Conservation (phyloP, 2,888 invertebrate genomes). For the Drosophila tripunctata region DNA sequence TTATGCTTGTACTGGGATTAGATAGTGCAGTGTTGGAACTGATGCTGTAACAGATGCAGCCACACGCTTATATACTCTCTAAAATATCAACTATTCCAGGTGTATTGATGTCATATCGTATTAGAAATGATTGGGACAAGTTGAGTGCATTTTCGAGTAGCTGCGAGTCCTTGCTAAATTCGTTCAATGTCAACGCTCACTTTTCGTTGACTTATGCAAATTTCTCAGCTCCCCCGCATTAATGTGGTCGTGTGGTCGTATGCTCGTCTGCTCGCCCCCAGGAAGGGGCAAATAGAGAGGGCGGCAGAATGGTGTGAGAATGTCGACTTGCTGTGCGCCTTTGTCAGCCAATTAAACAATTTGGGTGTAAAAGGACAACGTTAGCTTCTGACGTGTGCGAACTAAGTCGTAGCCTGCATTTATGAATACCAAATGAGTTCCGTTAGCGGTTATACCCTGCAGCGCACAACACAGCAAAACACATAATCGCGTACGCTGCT, state of each 20-base stretch:
- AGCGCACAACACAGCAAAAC: neutral
- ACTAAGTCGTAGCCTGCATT: slow-evolving; percentile 59
- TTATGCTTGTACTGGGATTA: slow-evolving; percentile 28
- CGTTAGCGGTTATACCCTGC: slow-evolving; percentile 33
- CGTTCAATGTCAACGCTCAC: slow-evolving; percentile 72
- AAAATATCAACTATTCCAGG: slow-evolving; percentile 8
- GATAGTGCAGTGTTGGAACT: slow-evolving; percentile 43
- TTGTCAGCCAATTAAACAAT: slow-evolving; percentile 77
- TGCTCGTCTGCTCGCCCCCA: too few relatives aligned
- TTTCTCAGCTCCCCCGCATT: slow-evolving; percentile 23
- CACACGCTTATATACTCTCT: slow-evolving; percentile 47
- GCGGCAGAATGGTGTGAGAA: neutral
- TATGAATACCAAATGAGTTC: slow-evolving; percentile 76
- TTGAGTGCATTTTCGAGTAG: slow-evolving; percentile 70
- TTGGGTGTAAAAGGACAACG: slow-evolving; percentile 60
- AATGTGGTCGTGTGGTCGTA: neutral
- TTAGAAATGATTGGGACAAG: slow-evolving; percentile 64
- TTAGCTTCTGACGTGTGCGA: slow-evolving; percentile 45
- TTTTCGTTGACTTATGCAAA: slow-evolving; percentile 77
- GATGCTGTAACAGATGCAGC: slow-evolving; percentile 29
- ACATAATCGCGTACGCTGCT: neutral
- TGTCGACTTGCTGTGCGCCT: slow-evolving; percentile 23
- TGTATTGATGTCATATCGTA: slow-evolving; percentile 60
- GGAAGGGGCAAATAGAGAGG: neutral
- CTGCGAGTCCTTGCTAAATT: slow-evolving; percentile 58